These are phyloP conservation scores for Lacerta viridis DNA, from an alignment of 2,797 vertebrate species.

Conservation along the genomic window DNA sequence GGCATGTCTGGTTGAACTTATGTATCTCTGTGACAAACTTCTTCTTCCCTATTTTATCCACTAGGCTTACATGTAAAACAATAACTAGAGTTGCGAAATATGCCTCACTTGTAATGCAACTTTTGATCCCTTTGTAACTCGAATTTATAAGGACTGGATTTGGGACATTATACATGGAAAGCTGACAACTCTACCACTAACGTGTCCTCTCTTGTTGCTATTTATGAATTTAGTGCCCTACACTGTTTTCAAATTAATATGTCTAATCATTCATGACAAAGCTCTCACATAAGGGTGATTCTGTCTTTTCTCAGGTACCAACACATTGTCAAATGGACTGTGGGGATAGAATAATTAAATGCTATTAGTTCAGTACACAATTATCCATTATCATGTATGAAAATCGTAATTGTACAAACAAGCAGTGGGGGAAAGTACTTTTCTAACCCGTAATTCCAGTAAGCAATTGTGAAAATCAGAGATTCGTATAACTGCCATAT, in stretches of 20 bases:
- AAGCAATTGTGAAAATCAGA: not conserved
- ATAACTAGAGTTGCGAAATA: not conserved
- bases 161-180: not conserved
- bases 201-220: not conserved
- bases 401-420: not conserved
- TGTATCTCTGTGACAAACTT: not conserved
- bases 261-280: conserved; percentile 24
- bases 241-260: not conserved
- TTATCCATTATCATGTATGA: conserved; percentile 17
- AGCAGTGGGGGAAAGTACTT: conserved; percentile 12
- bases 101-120: not conserved
- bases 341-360: not conserved
- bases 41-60: not conserved
- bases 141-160: not conserved
- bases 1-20: not conserved
- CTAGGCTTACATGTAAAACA: not conserved
- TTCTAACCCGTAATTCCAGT: not conserved
- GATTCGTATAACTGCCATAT: not conserved
- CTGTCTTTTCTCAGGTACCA: conserved; percentile 23
- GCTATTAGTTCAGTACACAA: conserved; percentile 1
- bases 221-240: not conserved
- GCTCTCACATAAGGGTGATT: conserved; percentile 24
- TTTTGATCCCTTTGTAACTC: not conserved
- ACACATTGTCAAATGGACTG: not conserved
- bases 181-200: too few species aligned